These are phyloP conservation scores for Halotydeus destructor DNA, from an alignment of 1,140 invertebrate species.

Conservation along the genomic window DNA sequence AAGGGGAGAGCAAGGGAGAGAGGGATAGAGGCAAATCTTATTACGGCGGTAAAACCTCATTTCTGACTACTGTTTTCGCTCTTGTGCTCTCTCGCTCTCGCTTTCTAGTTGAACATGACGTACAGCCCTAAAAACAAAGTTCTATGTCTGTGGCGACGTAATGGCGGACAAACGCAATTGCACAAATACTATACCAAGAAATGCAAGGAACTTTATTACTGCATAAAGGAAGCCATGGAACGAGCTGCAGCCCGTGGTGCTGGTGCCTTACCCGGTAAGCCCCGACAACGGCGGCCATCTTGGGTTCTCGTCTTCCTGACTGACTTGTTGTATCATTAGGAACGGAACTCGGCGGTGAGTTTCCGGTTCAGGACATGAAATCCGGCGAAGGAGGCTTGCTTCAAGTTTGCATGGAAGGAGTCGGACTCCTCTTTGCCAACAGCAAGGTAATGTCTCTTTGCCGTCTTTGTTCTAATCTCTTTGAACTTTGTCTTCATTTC, in stretches of 20 bases:
- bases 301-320: constrained; percentile 1
- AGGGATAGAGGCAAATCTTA: too few relatives aligned
- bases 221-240: constrained; percentile 97
- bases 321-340: constrained; percentile 9
- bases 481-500: neutral
- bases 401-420: constrained; percentile 97
- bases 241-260: constrained; percentile 63
- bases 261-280: constrained; percentile 38
- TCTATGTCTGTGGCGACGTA: constrained; percentile 51
- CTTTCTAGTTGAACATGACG: constrained; percentile 99
- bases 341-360: constrained; percentile 83
- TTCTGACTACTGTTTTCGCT: too few relatives aligned
- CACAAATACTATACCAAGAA: constrained; percentile 99
- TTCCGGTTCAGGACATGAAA: constrained; percentile 89
- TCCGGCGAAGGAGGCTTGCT: constrained; percentile 88
- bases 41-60: too few relatives aligned
- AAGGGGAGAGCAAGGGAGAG: too few relatives aligned
- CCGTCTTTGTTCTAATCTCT: neutral
- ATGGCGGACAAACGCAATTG: constrained; percentile 70
- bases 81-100: too few relatives aligned
- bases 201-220: constrained; percentile 96
- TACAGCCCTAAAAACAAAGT: constrained; percentile 96
- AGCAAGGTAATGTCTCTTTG: constrained; percentile 61
- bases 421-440: constrained; percentile 89
- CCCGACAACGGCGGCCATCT: neutral